phyloP scores from a whole-genome alignment of 1,140 invertebrate species.

The Orius insidiosus region DNA sequence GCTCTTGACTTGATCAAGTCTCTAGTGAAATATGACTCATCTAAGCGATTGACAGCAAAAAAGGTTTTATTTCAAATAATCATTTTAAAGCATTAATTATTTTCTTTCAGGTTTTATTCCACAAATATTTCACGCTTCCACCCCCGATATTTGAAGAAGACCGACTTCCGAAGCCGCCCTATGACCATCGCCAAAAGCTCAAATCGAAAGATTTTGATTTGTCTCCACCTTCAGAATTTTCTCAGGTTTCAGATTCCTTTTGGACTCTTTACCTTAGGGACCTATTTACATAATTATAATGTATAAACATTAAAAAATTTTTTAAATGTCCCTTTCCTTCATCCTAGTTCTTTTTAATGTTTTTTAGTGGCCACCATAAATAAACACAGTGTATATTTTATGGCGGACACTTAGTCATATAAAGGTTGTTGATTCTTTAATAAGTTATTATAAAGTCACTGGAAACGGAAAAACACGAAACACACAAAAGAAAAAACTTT shows the following conservation, averaged over 20 bases:
- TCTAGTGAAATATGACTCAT: constrained; percentile 68
- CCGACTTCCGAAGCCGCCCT: constrained; percentile 18
- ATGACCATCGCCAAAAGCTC: constrained; percentile 17
- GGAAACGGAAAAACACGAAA: no score
- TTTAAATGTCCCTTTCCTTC: no score
- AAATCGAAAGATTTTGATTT: constrained; percentile 5
- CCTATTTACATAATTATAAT: no score
- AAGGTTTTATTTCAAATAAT: constrained; percentile 37
- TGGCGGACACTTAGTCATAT: no score
- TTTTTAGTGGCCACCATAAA: no score
- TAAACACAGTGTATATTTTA: no score
- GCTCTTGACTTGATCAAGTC: constrained; percentile 57
- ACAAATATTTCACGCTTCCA: constrained; percentile 20
- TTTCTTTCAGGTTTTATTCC: constrained; percentile 19
- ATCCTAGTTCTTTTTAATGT: no score
- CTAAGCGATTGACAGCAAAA: constrained; percentile 59
- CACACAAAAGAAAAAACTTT: no score
- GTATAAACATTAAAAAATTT: no score
- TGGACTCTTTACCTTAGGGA: neutral
- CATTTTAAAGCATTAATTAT: neutral
- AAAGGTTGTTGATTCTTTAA: no score
- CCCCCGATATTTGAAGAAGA: constrained; percentile 17
- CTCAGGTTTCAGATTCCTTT: constrained; percentile 3
- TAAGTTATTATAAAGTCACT: no score
- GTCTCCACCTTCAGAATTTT: neutral